Conservation (phyloP, 2,888 invertebrate species). For the Scaptomyza caliginosa region DNA sequence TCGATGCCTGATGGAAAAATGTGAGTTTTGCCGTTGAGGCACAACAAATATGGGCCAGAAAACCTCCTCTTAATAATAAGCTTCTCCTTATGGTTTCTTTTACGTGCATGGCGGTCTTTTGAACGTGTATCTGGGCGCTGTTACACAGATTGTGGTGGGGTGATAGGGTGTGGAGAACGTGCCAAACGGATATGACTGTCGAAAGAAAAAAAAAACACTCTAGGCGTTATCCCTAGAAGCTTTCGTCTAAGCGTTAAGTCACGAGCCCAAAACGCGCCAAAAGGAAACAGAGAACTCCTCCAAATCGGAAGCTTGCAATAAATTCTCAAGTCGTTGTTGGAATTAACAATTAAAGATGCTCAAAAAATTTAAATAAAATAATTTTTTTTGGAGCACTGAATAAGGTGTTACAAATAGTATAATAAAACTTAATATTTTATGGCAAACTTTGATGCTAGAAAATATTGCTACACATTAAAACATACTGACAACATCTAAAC, state of each 20-base stretch:
- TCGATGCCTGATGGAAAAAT: conserved; percentile 35
- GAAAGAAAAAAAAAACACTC: conserved; percentile 67
- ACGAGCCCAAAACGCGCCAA: conserved; percentile 40
- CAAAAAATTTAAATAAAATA: neutral
- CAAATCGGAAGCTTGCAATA: conserved; percentile 19
- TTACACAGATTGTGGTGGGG: conserved; percentile 6
- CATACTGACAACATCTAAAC: too few species aligned
- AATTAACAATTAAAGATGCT: conserved; percentile 17
- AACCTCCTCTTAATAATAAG: conserved; percentile 66
- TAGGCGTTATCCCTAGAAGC: conserved; percentile 65
- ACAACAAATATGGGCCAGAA: conserved; percentile 54
- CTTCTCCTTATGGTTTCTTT: conserved; percentile 27
- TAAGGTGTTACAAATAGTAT: too few species aligned
- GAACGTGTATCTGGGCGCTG: conserved; percentile 20
- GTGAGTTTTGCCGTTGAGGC: conserved; percentile 23
- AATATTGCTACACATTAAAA: too few species aligned
- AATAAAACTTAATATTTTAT: too few species aligned
- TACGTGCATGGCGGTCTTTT: conserved; percentile 13
- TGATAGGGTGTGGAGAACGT: conserved; percentile 46
- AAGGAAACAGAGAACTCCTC: conserved; percentile 19
- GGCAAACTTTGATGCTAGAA: too few species aligned
- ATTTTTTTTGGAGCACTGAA: neutral
- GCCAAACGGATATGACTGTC: conserved; percentile 65
- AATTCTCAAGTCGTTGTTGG: conserved; percentile 6
- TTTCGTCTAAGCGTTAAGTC: conserved; percentile 70